Percentiles rank a stretch among this genome's conserved stretches.
These are phyloP conservation scores for Limnephilus lunatus DNA, from an alignment of 2,888 invertebrate species.

Conservation along the genomic window DNA sequence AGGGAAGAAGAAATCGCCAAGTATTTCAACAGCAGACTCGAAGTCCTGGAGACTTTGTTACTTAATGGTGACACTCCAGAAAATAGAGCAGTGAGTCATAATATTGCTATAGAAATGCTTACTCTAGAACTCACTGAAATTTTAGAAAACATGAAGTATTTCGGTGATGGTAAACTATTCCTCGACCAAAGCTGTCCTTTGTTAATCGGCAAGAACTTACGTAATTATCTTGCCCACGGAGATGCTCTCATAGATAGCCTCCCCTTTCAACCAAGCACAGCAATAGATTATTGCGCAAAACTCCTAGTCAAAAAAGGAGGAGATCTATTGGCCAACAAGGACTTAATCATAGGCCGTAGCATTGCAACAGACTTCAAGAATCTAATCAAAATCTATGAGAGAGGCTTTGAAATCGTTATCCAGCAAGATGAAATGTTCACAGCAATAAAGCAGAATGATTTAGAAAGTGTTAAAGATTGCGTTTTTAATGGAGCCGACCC, in stretches of 20 bases:
- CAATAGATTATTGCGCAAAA: background rate
- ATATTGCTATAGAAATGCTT: constrained; percentile 4
- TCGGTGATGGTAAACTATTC: background rate
- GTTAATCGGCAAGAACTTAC: background rate
- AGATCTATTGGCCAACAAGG: background rate
- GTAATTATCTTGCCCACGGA: constrained; percentile 16
- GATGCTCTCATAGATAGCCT: constrained; percentile 22
- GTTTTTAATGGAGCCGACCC: background rate
- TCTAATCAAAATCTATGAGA: background rate
- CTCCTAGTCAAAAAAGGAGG: background rate
- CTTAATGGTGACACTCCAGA: background rate
- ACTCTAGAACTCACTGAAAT: background rate
- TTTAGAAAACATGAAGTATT: background rate
- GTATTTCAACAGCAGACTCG: background rate
- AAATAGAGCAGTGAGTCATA: background rate
- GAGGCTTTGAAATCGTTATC: background rate
- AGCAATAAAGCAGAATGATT: background rate
- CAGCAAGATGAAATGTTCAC: background rate
- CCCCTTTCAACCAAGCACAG: background rate
- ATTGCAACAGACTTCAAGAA: background rate
- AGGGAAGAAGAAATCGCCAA: background rate
- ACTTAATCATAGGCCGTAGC: background rate
- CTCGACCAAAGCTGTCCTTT: background rate
- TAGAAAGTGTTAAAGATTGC: background rate
- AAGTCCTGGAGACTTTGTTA: background rate